These are phyloP conservation scores for Drosophila meridiana DNA, from an alignment of 2,888 invertebrate species.

Conservation along the genomic window DNA sequence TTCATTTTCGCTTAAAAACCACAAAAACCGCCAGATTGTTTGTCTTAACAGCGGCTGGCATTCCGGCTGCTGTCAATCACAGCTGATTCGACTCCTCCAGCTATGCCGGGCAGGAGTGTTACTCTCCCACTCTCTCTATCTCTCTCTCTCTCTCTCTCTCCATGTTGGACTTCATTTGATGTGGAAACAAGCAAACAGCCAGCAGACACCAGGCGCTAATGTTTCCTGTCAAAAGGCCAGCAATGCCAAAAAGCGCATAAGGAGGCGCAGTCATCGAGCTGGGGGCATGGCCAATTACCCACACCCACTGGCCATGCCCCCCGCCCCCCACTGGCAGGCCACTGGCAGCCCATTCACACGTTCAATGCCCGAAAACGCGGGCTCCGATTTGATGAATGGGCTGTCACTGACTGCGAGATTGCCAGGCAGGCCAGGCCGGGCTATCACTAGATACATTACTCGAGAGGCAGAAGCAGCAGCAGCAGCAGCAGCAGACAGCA, in stretches of 20 bases:
- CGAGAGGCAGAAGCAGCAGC: neutral
- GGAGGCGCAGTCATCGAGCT: conserved; percentile 1
- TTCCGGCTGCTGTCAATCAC: conserved; percentile 68
- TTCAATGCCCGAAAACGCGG: conserved; percentile 51
- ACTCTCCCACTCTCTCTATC: neutral
- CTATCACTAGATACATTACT: neutral
- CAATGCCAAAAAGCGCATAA: conserved; percentile 21
- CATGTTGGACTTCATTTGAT: conserved; percentile 64
- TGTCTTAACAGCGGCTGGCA: conserved; percentile 70
- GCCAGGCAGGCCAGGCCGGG: neutral
- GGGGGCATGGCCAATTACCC: conserved; percentile 66
- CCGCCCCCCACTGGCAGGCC: conserved; percentile 11
- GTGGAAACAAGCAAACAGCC: conserved; percentile 32
- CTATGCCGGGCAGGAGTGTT: neutral
- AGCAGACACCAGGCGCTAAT: conserved; percentile 63
- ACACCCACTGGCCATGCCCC: conserved; percentile 19
- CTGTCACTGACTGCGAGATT: conserved; percentile 49
- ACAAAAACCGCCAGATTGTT: conserved; percentile 73
- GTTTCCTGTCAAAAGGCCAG: conserved; percentile 65
- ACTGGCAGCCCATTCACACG: conserved; percentile 49
- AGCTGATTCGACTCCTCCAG: conserved; percentile 35
- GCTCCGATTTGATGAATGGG: conserved; percentile 68
- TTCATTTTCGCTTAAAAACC: conserved; percentile 71
- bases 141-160: conserved; percentile 13
- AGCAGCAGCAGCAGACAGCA: neutral